Evolutionary conservation across 2,797 vertebrate species (phyloP).

Genomic region (Acrocephalus scirpaceus): DNA sequence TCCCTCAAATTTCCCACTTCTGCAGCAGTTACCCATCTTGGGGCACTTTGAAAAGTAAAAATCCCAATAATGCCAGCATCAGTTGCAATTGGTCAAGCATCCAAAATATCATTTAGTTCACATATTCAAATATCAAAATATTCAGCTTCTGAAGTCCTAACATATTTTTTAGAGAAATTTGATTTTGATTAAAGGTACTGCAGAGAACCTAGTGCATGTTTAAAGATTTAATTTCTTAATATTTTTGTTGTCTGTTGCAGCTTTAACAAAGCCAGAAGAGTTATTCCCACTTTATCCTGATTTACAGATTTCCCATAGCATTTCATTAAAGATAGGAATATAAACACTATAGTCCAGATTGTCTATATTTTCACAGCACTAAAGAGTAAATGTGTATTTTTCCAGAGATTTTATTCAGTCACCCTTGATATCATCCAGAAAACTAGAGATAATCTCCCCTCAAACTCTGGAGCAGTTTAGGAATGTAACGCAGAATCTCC

Average conservation of each 20-base stretch:
- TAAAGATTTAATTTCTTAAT: neutral
- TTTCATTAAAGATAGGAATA: neutral
- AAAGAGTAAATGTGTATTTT: neutral
- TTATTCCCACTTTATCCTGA: neutral
- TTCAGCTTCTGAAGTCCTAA: neutral
- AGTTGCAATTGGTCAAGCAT: neutral
- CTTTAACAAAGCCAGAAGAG: neutral
- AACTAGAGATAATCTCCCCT: neutral
- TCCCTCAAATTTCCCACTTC: neutral
- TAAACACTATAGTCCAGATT: neutral
- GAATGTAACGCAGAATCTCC: neutral
- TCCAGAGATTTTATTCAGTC: neutral
- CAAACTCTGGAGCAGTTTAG: neutral
- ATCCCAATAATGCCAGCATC: neutral
- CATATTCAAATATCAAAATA: neutral
- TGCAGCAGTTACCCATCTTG: neutral
- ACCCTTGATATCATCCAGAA: neutral
- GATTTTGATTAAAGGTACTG: neutral
- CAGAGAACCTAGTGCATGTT: neutral
- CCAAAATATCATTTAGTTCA: neutral
- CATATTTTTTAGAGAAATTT: neutral
- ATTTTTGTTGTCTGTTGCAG: neutral
- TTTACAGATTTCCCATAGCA: neutral
- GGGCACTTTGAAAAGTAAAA: neutral
- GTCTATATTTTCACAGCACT: neutral